Conservation (phyloP, 1,140 invertebrate species). For the Psilanteris sp. region DNA sequence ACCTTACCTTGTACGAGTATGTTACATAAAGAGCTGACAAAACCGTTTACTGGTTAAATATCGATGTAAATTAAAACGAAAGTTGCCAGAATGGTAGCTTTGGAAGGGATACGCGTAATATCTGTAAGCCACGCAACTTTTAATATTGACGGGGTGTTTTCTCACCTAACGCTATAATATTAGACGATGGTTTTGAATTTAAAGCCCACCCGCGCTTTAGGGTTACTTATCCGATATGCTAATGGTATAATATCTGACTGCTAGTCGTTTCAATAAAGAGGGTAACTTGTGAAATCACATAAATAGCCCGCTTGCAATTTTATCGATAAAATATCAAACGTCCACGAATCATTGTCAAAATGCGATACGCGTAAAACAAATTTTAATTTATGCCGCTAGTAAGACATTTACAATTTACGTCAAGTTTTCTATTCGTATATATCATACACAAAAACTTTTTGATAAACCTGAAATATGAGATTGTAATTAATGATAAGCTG, state of each 20-base stretch:
- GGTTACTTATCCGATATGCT: constrained; percentile 74
- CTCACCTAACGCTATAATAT: constrained; percentile 73
- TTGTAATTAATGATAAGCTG: constrained; percentile 53
- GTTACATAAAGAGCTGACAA: constrained; percentile 43
- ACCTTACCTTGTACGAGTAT: constrained; percentile 7
- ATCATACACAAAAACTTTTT: constrained; percentile 15
- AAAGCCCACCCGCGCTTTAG: constrained; percentile 69
- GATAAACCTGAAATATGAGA: constrained; percentile 45
- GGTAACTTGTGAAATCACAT: constrained; percentile 40
- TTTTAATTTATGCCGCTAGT: too few relatives aligned
- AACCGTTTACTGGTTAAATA: constrained; percentile 59
- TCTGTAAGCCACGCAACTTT: constrained; percentile 75
- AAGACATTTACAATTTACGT: constrained; percentile 9
- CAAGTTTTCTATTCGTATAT: neutral
- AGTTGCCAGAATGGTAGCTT: constrained; percentile 8
- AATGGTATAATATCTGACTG: constrained; percentile 70
- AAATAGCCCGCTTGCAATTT: constrained; percentile 44
- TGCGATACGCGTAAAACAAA: too few relatives aligned
- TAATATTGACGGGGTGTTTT: constrained; percentile 78
- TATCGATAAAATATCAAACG: constrained; percentile 27
- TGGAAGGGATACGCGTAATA: constrained; percentile 67
- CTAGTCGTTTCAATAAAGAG: constrained; percentile 59
- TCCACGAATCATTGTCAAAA: constrained; percentile 25
- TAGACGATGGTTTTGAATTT: constrained; percentile 72
- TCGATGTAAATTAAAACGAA: constrained; percentile 45